Conservation (phyloP, 2,113 vertebrate species). For the Perca schrenkii region DNA sequence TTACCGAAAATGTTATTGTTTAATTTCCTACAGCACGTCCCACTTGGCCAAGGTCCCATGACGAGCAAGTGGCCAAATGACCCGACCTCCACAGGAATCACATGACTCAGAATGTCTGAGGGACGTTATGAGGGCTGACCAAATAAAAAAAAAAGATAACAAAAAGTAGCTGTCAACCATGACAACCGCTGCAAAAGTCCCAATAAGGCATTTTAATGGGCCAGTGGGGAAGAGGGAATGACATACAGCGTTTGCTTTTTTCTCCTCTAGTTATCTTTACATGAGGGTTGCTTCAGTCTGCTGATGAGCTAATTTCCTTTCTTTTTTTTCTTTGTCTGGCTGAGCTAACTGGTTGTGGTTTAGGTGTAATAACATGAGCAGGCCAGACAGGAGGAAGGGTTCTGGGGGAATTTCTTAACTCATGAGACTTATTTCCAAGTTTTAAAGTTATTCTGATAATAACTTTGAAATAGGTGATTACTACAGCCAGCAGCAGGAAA, state of each 20-base stretch:
- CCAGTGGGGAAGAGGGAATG: constrained; percentile 38
- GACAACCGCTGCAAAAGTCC: constrained; percentile 59
- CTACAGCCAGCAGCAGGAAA: neutral
- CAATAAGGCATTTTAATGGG: constrained; percentile 73
- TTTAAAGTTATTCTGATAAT: neutral
- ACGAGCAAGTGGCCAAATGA: constrained; percentile 15
- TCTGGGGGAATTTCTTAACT: constrained; percentile 49
- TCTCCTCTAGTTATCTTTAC: constrained; percentile 58
- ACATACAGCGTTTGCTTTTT: constrained; percentile 58
- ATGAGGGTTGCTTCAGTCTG: constrained; percentile 66
- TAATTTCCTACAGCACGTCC: constrained; percentile 18
- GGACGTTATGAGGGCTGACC: neutral
- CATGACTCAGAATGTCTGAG: constrained; percentile 54
- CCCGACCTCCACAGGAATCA: constrained; percentile 49
- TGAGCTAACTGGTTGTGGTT: neutral
- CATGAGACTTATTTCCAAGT: neutral
- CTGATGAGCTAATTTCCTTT: constrained; percentile 78
- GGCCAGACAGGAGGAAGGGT: constrained; percentile 33
- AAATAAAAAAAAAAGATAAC: constrained; percentile 16
- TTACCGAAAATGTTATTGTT: constrained; percentile 58
- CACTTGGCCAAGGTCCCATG: neutral
- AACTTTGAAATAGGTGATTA: neutral
- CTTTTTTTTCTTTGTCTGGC: constrained; percentile 30
- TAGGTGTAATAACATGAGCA: neutral
- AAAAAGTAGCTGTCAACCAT: constrained; percentile 46